Evolutionary conservation across 2,888 invertebrate genomes (phyloP).

Genomic region (Argyra leucocephala): DNA sequence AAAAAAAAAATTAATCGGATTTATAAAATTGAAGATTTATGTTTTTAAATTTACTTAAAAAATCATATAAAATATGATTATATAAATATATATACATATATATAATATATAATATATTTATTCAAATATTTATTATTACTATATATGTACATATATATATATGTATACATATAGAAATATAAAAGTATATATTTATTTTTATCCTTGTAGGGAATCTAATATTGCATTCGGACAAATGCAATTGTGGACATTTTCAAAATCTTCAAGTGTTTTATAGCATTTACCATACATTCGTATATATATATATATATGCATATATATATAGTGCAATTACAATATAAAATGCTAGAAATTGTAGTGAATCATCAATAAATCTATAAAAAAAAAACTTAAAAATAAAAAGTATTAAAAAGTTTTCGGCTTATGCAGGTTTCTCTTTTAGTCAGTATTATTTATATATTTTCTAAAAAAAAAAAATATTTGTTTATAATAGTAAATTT

Average conservation of each 20-base stretch:
- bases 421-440: conserved; percentile 6
- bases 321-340: background rate
- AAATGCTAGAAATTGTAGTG: conserved; percentile 2
- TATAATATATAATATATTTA: too few species aligned
- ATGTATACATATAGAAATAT: background rate
- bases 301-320: too few species aligned
- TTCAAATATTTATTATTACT: too few species aligned
- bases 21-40: too few species aligned
- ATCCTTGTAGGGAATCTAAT: conserved; percentile 7
- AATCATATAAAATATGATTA: too few species aligned
- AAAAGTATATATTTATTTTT: background rate
- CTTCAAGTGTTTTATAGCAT: conserved; percentile 1
- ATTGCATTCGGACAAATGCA: conserved; percentile 7
- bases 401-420: background rate
- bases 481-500: background rate
- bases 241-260: conserved; percentile 11
- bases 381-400: background rate
- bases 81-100: too few species aligned
- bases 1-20: too few species aligned
- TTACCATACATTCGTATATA: background rate
- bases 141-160: too few species aligned
- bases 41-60: too few species aligned
- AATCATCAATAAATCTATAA: background rate
- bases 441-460: conserved; percentile 6
- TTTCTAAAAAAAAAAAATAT: background rate